Evolutionary conservation across 2,113 vertebrate species (phyloP).

Genomic region (Erythrocercus mccallii): DNA sequence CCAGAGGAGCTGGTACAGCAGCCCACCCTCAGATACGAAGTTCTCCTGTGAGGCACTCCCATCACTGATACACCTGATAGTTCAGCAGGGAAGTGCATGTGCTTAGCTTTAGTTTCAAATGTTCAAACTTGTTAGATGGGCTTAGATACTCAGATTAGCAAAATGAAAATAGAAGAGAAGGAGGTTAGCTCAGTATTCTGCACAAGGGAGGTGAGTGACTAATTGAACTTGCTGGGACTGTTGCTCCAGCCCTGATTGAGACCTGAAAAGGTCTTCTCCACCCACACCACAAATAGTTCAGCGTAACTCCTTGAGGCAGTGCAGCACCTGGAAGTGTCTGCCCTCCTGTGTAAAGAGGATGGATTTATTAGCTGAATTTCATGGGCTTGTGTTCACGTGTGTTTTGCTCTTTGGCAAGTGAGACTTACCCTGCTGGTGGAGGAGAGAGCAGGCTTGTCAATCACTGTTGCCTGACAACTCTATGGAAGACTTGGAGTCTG

Average conservation of each 20-base stretch:
- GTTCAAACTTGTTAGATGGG: constrained; percentile 7
- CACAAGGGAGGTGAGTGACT: background rate
- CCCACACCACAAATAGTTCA: constrained; percentile 1
- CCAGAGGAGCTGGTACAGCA: background rate
- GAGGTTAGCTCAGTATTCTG: background rate
- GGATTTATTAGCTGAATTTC: background rate
- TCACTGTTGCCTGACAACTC: background rate
- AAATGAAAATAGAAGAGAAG: background rate
- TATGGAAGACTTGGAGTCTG: background rate
- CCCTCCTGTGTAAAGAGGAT: background rate
- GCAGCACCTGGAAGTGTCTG: background rate
- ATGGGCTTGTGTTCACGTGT: background rate
- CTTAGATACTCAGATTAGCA: background rate
- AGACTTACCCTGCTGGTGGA: background rate
- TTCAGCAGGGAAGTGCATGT: background rate
- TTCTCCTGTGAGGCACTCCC: background rate
- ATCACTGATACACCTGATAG: background rate
- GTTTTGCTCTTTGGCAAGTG: background rate
- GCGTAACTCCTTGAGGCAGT: background rate
- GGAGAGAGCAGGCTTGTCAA: background rate
- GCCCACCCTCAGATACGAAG: background rate
- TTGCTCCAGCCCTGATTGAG: background rate
- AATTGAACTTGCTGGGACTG: constrained; percentile 30
- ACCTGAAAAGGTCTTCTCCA: background rate
- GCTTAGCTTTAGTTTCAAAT: background rate